These are phyloP conservation scores for Mionectes olivaceus DNA, from an alignment of 2,797 vertebrate species.

Conservation along the genomic window DNA sequence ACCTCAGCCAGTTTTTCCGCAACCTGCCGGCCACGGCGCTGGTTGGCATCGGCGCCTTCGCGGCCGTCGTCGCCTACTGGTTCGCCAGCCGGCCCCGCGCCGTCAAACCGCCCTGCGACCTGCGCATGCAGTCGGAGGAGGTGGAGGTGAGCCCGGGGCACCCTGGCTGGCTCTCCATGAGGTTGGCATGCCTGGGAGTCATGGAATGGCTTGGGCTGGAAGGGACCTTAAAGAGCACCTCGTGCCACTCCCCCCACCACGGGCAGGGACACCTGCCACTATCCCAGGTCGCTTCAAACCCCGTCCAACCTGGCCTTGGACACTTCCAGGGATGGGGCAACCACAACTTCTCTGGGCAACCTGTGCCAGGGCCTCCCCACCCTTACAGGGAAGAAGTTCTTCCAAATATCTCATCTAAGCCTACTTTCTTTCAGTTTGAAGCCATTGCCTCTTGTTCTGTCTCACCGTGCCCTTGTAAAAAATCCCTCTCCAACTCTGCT, in stretches of 20 bases:
- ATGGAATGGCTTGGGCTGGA: accelerated
- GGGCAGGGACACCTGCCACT: neutral
- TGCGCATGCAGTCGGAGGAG: constrained; percentile 91
- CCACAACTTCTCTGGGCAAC: neutral
- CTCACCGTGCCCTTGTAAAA: neutral
- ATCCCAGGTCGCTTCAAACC: neutral
- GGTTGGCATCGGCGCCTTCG: constrained; percentile 90
- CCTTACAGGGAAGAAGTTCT: neutral
- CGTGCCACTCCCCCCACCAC: neutral
- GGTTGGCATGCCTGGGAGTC: neutral
- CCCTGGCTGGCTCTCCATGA: accelerated
- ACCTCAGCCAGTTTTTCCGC: constrained; percentile 89
- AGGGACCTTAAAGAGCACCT: neutral
- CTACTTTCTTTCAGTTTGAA: neutral
- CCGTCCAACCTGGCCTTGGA: neutral
- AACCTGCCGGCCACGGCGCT: constrained; percentile 90
- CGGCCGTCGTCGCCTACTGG: constrained; percentile 92
- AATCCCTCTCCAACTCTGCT: neutral
- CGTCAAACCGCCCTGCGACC: constrained; percentile 90
- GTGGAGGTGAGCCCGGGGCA: constrained; percentile 78
- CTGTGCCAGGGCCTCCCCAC: neutral
- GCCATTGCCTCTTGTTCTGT: neutral
- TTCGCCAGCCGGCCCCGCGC: constrained; percentile 89
- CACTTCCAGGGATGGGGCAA: neutral
- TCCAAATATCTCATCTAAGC: neutral